Evolutionary conservation across 2,888 invertebrate species (phyloP).

Genomic region (Prosopocoilus inquinatus): DNA sequence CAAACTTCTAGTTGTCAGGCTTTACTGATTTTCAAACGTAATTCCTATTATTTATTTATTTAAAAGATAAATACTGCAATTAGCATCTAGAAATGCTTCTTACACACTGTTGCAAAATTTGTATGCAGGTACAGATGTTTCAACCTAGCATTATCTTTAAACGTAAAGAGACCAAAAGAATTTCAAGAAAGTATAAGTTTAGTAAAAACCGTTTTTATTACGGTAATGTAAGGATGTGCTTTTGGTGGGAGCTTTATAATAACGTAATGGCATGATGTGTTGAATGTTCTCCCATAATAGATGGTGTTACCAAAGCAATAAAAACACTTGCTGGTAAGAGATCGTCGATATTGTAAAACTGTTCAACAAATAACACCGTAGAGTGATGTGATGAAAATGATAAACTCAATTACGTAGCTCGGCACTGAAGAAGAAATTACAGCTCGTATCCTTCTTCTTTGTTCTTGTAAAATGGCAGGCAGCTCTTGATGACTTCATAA

Average conservation of each 20-base stretch:
- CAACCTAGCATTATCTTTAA: no score
- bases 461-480: conserved; percentile 7
- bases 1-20: no score
- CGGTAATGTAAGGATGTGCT: neutral
- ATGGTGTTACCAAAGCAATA: neutral
- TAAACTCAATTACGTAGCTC: conserved; percentile 32
- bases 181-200: neutral
- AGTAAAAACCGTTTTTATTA: neutral
- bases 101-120: no score
- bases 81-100: no score
- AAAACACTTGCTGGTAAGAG: neutral
- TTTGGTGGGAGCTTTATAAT: neutral
- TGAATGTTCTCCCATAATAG: conserved; percentile 1
- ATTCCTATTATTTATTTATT: no score
- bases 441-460: conserved; percentile 1
- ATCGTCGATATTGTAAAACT: conserved; percentile 25
- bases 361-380: conserved; percentile 32
- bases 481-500: conserved; percentile 1
- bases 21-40: no score
- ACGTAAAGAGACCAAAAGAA: neutral
- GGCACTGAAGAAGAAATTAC: conserved; percentile 20
- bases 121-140: no score
- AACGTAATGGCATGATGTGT: neutral
- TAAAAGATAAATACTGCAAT: no score
- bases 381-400: conserved; percentile 30